phyloP scores from a whole-genome alignment of 2,888 invertebrate genomes.

The Erpobdella octoculata region DNA sequence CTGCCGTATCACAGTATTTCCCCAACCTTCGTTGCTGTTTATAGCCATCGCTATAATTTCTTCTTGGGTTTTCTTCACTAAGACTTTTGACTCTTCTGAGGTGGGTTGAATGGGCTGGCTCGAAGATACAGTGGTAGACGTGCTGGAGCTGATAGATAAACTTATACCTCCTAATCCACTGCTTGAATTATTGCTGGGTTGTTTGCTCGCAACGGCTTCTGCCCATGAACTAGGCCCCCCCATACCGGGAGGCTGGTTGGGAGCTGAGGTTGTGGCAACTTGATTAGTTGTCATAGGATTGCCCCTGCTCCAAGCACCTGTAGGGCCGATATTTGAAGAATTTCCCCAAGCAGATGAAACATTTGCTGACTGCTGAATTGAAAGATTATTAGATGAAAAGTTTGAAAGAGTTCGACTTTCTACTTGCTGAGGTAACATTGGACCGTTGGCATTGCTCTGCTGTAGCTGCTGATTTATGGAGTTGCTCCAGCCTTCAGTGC shows the following conservation, averaged over 20 bases:
- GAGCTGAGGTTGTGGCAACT: constrained; percentile 2
- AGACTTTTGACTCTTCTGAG: neutral
- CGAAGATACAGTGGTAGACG: neutral
- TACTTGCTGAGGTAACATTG: constrained; percentile 16
- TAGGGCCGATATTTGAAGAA: neutral
- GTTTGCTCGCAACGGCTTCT: constrained; percentile 29
- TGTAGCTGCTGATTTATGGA: neutral
- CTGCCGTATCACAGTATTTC: constrained; percentile 27
- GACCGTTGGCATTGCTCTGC: neutral
- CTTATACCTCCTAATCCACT: too few relatives aligned
- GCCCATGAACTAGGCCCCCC: constrained; percentile 30
- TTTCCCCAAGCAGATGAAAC: constrained; percentile 4
- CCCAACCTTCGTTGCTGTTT: constrained; percentile 31
- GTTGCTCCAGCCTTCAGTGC: constrained; percentile 26
- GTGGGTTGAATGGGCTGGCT: neutral
- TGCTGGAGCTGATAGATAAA: neutral
- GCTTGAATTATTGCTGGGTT: neutral
- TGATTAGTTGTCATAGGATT: constrained; percentile 20
- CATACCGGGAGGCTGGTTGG: neutral
- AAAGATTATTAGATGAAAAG: constrained; percentile 2
- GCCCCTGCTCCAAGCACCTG: constrained; percentile 30
- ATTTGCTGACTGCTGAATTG: neutral
- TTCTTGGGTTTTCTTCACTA: constrained; percentile 20
- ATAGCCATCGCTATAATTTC: constrained; percentile 26
- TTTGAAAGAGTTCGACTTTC: neutral